Conservation (phyloP, 2,797 vertebrate genomes). For the Artibeus lituratus region DNA sequence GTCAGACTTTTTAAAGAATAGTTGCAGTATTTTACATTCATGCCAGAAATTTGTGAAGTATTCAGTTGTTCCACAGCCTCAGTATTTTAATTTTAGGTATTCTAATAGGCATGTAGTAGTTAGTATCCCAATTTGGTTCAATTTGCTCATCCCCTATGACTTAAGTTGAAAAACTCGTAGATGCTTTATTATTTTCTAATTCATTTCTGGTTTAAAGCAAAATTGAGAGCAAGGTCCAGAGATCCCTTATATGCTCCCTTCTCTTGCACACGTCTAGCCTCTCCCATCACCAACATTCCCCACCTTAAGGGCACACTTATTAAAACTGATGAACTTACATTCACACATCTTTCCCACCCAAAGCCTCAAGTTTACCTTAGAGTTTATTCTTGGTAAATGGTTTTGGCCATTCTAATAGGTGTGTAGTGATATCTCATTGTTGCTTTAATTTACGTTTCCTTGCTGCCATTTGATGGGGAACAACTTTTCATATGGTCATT, state of each 20-base stretch:
- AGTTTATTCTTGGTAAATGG: too few relatives aligned
- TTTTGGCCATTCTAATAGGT: background rate
- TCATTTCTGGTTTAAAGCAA: background rate
- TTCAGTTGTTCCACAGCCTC: background rate
- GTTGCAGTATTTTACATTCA: background rate
- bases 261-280: background rate
- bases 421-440: background rate
- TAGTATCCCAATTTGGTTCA: background rate
- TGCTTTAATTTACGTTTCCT: background rate
- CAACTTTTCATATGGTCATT: background rate
- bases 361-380: background rate
- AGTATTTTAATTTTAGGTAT: background rate
- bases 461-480: background rate
- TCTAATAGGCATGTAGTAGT: background rate
- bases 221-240: background rate
- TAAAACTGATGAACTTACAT: background rate
- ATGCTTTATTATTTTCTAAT: background rate
- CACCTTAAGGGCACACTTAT: background rate
- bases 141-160: background rate
- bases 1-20: background rate
- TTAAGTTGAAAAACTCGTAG: background rate
- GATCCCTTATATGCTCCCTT: background rate
- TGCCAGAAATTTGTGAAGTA: background rate
- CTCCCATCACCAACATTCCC: too few relatives aligned
- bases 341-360: background rate